A percentile compares a stretch with the other conserved stretches of the same genome.
These are phyloP conservation scores for Zenarchopterus dispar DNA, from an alignment of 2,797 vertebrate genomes.

Conservation along the genomic window DNA sequence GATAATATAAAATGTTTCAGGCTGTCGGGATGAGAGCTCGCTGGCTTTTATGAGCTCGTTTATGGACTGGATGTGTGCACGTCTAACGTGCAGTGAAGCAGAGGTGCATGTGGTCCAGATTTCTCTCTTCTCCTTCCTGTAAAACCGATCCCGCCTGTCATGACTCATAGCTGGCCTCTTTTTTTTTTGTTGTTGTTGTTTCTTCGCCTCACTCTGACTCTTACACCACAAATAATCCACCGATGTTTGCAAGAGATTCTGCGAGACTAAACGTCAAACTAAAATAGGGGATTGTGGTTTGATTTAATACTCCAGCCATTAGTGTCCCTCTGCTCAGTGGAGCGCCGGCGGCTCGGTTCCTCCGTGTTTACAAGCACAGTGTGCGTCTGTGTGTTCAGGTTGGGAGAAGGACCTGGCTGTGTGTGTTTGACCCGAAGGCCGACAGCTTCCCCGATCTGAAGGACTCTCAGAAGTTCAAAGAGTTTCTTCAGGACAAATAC, in stretches of 20 bases:
- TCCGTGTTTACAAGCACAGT: not conserved
- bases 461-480: slow-evolving; percentile 92
- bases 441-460: slow-evolving; percentile 87
- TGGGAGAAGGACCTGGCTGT: slow-evolving; percentile 90
- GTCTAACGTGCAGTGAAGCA: slow-evolving; percentile 30
- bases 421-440: slow-evolving; percentile 87
- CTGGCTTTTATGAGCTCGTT: slow-evolving; percentile 29
- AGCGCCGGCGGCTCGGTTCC: not conserved
- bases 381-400: slow-evolving; percentile 74
- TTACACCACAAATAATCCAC: slow-evolving; percentile 36
- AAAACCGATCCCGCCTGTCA: slow-evolving; percentile 24
- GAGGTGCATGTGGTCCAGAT: slow-evolving; percentile 31
- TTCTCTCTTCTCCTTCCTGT: slow-evolving; percentile 31
- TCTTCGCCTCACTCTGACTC: slow-evolving; percentile 18
- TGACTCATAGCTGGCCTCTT: slow-evolving; percentile 55
- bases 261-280: slow-evolving; percentile 15
- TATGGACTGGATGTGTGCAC: slow-evolving; percentile 12
- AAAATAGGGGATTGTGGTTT: not conserved
- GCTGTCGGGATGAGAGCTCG: slow-evolving; percentile 29
- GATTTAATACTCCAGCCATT: slow-evolving; percentile 14
- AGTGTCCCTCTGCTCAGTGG: not conserved
- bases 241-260: slow-evolving; percentile 16
- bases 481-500: slow-evolving; percentile 94
- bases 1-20: slow-evolving; percentile 29
- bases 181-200: not conserved